Evolutionary conservation across 2,888 invertebrate genomes (phyloP).

Genomic region (Erannis defoliaria): DNA sequence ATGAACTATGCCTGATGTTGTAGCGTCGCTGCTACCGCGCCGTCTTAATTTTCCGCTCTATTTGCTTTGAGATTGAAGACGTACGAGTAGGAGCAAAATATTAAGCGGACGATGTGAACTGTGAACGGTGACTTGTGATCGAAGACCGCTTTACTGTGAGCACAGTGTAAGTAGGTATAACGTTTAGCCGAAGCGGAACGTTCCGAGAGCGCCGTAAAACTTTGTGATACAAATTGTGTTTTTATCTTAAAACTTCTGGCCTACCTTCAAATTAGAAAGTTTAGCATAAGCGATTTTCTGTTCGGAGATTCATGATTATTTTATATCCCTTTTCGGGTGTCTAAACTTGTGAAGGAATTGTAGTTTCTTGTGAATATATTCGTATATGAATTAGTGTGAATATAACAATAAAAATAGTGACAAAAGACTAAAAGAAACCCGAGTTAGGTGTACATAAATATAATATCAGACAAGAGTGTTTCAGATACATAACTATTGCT

Average conservation of each 20-base stretch:
- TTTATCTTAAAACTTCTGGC: conserved; percentile 35
- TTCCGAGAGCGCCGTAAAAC: conserved; percentile 20
- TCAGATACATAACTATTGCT: conserved; percentile 54
- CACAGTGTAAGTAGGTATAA: conserved; percentile 17
- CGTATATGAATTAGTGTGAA: conserved; percentile 67
- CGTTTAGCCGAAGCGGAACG: conserved; percentile 20
- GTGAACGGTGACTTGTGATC: conserved; percentile 45
- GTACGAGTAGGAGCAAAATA: conserved; percentile 52
- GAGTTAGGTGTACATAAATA: conserved; percentile 71
- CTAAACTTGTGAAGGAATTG: conserved; percentile 56
- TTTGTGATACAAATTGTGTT: conserved; percentile 35
- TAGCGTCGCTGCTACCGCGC: conserved; percentile 50
- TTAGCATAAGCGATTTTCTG: conserved; percentile 27
- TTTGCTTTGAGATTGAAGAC: conserved; percentile 54
- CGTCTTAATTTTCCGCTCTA: conserved; percentile 57
- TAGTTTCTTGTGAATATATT: conserved; percentile 71
- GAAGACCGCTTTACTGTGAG: conserved; percentile 38
- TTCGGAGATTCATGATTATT: conserved; percentile 24
- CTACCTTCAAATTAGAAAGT: conserved; percentile 34
- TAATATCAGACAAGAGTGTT: conserved; percentile 69
- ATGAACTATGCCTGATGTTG: conserved; percentile 52
- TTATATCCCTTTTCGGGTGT: conserved; percentile 18
- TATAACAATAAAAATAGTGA: conserved; percentile 81
- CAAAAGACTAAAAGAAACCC: conserved; percentile 70
- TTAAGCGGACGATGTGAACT: conserved; percentile 47